A percentile compares a stretch with the other conserved stretches of the same genome.
phyloP scores from a whole-genome alignment of 64 coral and sea anemone species.

The Pocillopora verrucosa region DNA sequence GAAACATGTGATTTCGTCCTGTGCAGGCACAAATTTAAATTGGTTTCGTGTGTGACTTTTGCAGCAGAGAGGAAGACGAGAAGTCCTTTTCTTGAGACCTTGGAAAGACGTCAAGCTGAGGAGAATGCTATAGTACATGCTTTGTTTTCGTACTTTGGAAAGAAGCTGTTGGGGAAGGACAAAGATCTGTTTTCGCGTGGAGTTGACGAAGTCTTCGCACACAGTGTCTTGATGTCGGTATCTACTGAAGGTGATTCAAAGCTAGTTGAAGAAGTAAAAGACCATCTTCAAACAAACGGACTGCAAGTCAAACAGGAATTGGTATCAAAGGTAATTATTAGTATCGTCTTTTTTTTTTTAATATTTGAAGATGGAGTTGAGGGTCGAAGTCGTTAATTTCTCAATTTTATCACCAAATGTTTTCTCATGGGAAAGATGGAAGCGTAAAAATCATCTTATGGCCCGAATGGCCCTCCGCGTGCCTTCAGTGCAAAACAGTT shows the following conservation, averaged over 20 bases:
- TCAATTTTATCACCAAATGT: too few relatives aligned
- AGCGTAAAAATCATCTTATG: too few relatives aligned
- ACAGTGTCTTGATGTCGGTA: conserved; percentile 84
- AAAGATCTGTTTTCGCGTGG: conserved; percentile 58
- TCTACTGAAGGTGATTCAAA: conserved; percentile 49
- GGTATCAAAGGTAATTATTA: conserved; percentile 65
- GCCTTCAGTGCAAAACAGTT: too few relatives aligned
- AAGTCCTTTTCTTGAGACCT: conserved; percentile 78
- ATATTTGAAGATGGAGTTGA: too few relatives aligned
- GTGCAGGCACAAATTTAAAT: background rate
- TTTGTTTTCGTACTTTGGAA: conserved; percentile 71
- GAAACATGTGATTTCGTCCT: too few relatives aligned
- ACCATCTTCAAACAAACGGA: conserved; percentile 70
- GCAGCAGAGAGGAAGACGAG: background rate
- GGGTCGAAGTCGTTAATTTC: too few relatives aligned
- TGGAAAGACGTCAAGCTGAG: conserved; percentile 85
- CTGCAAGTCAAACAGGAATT: conserved; percentile 76
- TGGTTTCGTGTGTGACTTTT: background rate
- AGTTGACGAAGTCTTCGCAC: conserved; percentile 78
- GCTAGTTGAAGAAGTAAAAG: conserved; percentile 75
- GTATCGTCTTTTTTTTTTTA: background rate
- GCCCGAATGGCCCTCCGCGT: too few relatives aligned
- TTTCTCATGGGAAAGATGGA: too few relatives aligned
- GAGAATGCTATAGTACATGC: conserved; percentile 88
- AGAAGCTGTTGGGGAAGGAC: conserved; percentile 66